Percentiles rank a stretch among this genome's conserved stretches.
Conservation (phyloP, 2,113 vertebrate genomes). For the Engraulis encrasicolus region DNA sequence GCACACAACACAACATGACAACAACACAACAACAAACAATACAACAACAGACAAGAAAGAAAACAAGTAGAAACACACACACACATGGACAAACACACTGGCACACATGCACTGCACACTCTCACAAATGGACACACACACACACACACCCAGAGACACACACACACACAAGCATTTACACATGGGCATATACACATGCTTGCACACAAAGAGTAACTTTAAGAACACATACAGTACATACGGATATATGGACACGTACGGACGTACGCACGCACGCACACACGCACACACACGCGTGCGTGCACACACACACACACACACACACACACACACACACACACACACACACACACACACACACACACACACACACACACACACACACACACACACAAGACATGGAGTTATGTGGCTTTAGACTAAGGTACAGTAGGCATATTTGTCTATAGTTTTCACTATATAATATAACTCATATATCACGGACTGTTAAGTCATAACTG, state of each 20-base stretch:
- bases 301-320: no score
- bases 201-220: background rate
- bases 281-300: no score
- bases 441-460: no score
- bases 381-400: background rate
- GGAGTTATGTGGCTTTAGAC: background rate
- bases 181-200: background rate
- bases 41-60: no score
- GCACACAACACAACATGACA: no score
- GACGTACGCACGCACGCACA: background rate
- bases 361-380: background rate
- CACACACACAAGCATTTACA: background rate
- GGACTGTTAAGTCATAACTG: background rate
- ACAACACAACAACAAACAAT: no score
- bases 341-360: constrained; percentile 26
- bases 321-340: background rate
- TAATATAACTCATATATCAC: no score
- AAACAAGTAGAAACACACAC: no score
- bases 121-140: background rate
- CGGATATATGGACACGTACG: background rate
- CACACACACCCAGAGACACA: background rate
- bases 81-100: no score
- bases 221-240: background rate
- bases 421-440: background rate
- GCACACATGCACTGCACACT: no score